Percentiles rank a stretch among this genome's conserved stretches.
Evolutionary conservation across 2,113 vertebrate species (phyloP).

Genomic region (Chaetops frenatus): DNA sequence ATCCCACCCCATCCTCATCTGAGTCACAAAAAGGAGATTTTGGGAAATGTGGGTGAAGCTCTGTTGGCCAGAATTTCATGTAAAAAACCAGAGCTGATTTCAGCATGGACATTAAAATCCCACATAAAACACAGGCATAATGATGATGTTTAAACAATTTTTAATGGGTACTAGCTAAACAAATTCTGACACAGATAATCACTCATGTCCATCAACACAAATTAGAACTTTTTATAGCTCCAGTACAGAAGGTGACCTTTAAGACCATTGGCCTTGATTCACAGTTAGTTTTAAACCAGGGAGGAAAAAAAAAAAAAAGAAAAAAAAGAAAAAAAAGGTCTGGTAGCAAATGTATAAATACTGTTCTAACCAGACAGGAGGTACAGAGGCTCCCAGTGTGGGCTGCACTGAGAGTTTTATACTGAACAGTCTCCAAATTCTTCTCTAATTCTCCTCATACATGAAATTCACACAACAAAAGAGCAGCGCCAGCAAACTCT

Average conservation of each 20-base stretch:
- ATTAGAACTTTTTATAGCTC: slow-evolving; percentile 53
- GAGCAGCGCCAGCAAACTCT: background rate
- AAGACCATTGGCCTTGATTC: slow-evolving; percentile 36
- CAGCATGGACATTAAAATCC: background rate
- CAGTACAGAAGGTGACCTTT: slow-evolving; percentile 57
- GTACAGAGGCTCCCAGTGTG: background rate
- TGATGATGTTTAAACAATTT: slow-evolving; percentile 2
- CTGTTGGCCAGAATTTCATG: background rate
- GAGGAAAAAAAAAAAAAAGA: accelerated
- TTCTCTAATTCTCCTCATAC: background rate
- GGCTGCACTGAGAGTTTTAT: background rate
- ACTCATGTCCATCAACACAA: slow-evolving; percentile 42
- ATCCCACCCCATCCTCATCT: background rate
- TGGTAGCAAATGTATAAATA: background rate
- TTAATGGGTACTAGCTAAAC: slow-evolving; percentile 10
- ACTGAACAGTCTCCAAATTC: background rate
- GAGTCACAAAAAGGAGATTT: background rate
- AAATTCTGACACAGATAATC: slow-evolving; percentile 53
- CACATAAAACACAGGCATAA: background rate
- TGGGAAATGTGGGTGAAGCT: background rate
- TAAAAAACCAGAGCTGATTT: background rate
- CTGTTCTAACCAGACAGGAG: background rate
- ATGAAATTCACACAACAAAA: background rate
- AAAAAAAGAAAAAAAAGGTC: background rate
- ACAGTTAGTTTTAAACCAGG: background rate